These are phyloP conservation scores for Actenoides hombroni DNA, from an alignment of 2,113 vertebrate genomes.

Conservation along the genomic window DNA sequence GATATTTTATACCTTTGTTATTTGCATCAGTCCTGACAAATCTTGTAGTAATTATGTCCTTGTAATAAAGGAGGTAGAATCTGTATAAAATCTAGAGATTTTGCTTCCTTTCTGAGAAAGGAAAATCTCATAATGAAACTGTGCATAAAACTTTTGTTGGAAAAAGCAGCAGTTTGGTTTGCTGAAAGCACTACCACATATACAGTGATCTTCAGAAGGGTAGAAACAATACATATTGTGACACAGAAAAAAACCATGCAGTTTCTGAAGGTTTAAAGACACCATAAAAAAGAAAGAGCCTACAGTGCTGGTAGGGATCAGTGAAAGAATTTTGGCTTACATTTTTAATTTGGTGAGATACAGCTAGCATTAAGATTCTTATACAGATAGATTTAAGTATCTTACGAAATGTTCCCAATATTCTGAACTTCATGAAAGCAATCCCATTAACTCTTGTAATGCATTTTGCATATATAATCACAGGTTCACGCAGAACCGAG, in stretches of 20 bases:
- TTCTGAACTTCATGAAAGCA: neutral
- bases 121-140: neutral
- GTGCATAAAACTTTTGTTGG: neutral
- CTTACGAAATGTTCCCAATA: neutral
- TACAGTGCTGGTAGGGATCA: neutral
- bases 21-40: conserved; percentile 29
- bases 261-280: neutral
- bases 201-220: neutral
- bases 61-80: conserved; percentile 43
- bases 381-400: neutral
- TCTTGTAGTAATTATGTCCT: neutral
- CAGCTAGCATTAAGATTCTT: neutral
- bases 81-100: conserved; percentile 5
- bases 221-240: neutral
- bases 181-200: conserved; percentile 15
- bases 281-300: neutral
- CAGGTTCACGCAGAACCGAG: neutral
- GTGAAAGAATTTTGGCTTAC: neutral
- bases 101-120: conserved; percentile 53
- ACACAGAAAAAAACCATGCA: neutral
- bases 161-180: neutral
- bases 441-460: neutral
- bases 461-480: neutral
- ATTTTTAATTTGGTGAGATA: neutral
- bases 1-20: conserved; percentile 32